Base-by-base conservation (phyloP, 2,888 invertebrate genomes). In the Drosophila lutescens region DNA sequence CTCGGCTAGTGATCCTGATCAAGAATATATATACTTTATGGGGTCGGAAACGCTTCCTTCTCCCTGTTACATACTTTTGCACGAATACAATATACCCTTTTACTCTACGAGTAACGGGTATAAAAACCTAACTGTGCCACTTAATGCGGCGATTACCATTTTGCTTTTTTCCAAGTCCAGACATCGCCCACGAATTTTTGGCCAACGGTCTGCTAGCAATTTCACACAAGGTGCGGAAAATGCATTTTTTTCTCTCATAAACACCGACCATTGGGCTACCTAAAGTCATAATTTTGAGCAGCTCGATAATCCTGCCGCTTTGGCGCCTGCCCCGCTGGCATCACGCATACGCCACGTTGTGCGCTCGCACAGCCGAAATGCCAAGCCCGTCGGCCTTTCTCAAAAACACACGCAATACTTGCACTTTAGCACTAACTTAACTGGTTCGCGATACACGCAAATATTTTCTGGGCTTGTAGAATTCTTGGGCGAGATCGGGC, bases 321-420 rank as follows among this genome's bases (percentile, higher is more conserved):
- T 23, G 32, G 44, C 54, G 55, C 74, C 69, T 55, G 51, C 74
- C 74, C 74, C 70, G 55, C 74, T 71, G 67, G 74, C 61, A 85
- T 44, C 74, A 81, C 86, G 86, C 79, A 85, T 87, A 72, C 86
- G 82, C 76, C 71, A 54, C 69, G 82, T 74, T 76, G 62, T 67
- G 66, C 41, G 20, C 49, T 46, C 26, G 58, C 36, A 50, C 44
- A 50, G 17, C 43, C 32, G 36, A 40, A 61, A 50, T 47, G 40
- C 73, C 60, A 79, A 74, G 74, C 70, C 80, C 77, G 80, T 80
- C 86, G 84, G 80, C 86, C 83, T 80, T 86, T 80, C 77, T 71
- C 71, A 51, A 67, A 67, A 67, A 32, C 20, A 67, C 59, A 68
- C 69, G 62, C 65, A 65, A 59, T 66, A 76, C 66, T 84, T 87